Evolutionary conservation across 2,797 vertebrate genomes (phyloP).

Genomic region (Eulemur coronatus): DNA sequence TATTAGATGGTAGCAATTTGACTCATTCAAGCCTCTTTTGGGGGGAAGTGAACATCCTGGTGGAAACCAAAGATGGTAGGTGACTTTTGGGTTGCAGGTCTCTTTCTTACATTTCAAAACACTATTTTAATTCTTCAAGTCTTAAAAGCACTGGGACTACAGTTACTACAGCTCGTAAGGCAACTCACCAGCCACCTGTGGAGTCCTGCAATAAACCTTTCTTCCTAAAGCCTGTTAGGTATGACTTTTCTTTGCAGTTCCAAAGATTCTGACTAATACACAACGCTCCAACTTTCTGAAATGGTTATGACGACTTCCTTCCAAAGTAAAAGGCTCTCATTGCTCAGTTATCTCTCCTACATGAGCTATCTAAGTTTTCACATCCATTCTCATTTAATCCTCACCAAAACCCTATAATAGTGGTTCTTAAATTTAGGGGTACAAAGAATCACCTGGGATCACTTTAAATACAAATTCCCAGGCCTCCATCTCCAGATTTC

Average conservation of each 20-base stretch:
- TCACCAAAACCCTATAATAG: background rate
- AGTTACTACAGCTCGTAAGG: background rate
- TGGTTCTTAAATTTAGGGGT: background rate
- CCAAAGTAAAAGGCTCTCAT: background rate
- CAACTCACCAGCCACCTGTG: background rate
- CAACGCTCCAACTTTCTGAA: background rate
- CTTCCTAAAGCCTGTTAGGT: background rate
- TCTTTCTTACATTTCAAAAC: constrained; percentile 16
- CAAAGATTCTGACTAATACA: background rate
- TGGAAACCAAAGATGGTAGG: background rate
- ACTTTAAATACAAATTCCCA: background rate
- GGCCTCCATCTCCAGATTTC: background rate
- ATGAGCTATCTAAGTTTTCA: background rate
- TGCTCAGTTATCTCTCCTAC: background rate
- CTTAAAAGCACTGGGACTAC: background rate
- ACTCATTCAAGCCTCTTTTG: background rate
- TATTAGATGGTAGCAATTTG: background rate
- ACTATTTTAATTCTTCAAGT: background rate
- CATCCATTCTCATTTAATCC: background rate
- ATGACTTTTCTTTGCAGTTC: background rate
- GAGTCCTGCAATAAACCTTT: background rate
- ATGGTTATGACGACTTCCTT: background rate
- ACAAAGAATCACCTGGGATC: background rate
- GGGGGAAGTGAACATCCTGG: background rate
- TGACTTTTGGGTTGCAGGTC: background rate